phyloP scores from a whole-genome alignment of 53 echinoderm and acorn worm genomes.

The Arbacia lixula region DNA sequence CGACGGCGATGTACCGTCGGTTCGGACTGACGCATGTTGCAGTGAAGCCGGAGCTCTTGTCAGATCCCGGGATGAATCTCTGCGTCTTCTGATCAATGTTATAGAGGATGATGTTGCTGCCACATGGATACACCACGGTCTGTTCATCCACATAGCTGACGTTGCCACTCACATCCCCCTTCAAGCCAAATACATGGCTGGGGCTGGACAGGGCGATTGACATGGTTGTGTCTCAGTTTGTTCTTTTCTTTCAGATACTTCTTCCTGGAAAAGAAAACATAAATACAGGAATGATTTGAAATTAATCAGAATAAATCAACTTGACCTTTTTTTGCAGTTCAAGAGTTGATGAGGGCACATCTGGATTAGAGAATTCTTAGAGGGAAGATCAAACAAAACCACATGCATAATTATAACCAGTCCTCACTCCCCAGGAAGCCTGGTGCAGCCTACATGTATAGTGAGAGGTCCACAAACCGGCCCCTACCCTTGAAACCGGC shows the following conservation, averaged over 20 bases:
- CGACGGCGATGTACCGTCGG: constrained; percentile 92
- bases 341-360: no score
- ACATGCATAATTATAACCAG: no score
- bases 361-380: no score
- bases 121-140: constrained; percentile 97
- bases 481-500: no score
- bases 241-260: background rate
- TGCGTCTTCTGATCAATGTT: constrained; percentile 99
- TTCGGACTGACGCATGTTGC: constrained; percentile 99
- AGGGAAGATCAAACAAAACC: no score
- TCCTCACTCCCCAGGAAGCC: no score
- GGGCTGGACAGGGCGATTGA: constrained; percentile 90
- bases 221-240: constrained; percentile 57
- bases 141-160: constrained; percentile 98
- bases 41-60: constrained; percentile 91
- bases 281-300: no score
- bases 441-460: no score
- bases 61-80: constrained; percentile 97
- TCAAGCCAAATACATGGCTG: constrained; percentile 95
- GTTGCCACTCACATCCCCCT: constrained; percentile 93
- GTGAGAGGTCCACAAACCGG: no score
- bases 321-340: no score
- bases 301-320: no score
- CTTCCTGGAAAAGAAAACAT: background rate
- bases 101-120: constrained; percentile 94